Evolutionary conservation across 92 coral and sea anemone species (phyloP).

Genomic region (Palythoa heliodiscus): DNA sequence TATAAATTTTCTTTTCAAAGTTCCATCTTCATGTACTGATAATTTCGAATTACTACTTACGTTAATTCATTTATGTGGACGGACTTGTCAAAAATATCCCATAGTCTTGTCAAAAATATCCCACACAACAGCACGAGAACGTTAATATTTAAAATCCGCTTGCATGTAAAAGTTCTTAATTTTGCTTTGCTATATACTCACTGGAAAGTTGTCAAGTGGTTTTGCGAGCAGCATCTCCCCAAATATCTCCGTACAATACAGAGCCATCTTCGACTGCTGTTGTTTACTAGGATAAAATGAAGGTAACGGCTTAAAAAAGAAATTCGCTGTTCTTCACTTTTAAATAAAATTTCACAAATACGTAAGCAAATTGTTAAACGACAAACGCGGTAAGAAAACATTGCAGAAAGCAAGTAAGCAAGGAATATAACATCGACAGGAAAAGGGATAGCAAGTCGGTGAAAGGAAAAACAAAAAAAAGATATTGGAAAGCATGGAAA

Average conservation of each 20-base stretch:
- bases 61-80: no score
- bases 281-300: conserved; percentile 63
- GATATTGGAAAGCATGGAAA: neutral
- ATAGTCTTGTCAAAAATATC: no score
- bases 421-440: no score
- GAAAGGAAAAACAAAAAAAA: neutral
- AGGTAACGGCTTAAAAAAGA: neutral
- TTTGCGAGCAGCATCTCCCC: conserved; percentile 83
- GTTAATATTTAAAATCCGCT: neutral
- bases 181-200: conserved; percentile 42
- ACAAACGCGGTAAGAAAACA: no score
- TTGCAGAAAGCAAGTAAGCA: no score
- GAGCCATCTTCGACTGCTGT: conserved; percentile 90
- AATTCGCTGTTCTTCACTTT: neutral
- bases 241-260: conserved; percentile 82
- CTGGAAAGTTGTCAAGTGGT: conserved; percentile 97
- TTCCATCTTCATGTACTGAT: no score
- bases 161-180: neutral
- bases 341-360: neutral
- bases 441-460: no score
- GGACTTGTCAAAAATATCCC: no score
- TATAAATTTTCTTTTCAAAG: no score
- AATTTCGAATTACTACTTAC: no score
- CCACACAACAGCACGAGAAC: no score
- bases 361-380: no score